Percentiles rank a stretch among this genome's conserved stretches.
Evolutionary conservation across 2,113 vertebrate genomes (phyloP).

Genomic region (Charadrius vociferus): DNA sequence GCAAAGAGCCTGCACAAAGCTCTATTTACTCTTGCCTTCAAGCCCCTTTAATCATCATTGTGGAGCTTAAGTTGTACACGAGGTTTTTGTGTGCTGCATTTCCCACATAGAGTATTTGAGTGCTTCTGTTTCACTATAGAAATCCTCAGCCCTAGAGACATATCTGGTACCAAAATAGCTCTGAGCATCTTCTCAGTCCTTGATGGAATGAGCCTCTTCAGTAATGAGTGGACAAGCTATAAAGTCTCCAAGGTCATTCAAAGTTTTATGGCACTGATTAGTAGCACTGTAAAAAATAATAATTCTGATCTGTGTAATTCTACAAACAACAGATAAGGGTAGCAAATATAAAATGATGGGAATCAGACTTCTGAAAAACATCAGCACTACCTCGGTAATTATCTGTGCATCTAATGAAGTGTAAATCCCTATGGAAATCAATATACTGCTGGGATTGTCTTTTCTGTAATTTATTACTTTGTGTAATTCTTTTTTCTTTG

Average conservation of each 20-base stretch:
- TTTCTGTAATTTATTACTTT: neutral
- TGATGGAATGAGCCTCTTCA: neutral
- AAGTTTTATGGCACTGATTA: neutral
- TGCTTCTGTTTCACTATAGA: neutral
- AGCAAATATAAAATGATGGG: neutral
- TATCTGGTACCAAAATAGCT: constrained; percentile 18
- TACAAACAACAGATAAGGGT: neutral
- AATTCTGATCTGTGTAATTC: neutral
- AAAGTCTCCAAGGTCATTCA: neutral
- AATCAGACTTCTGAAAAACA: neutral
- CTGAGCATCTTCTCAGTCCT: neutral
- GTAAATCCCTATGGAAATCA: neutral
- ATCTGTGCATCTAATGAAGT: constrained; percentile 4
- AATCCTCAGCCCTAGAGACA: neutral
- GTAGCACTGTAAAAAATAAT: neutral
- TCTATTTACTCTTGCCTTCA: constrained; percentile 32
- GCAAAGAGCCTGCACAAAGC: constrained; percentile 34
- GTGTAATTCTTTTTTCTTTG: neutral
- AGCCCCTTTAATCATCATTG: neutral
- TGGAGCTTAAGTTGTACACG: neutral
- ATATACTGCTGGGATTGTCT: neutral
- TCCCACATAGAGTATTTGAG: neutral
- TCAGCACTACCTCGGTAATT: neutral
- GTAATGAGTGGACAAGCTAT: neutral
- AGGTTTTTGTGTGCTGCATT: neutral